Conservation (phyloP, 2,888 invertebrate species). For the Chrysolina haemoptera region DNA sequence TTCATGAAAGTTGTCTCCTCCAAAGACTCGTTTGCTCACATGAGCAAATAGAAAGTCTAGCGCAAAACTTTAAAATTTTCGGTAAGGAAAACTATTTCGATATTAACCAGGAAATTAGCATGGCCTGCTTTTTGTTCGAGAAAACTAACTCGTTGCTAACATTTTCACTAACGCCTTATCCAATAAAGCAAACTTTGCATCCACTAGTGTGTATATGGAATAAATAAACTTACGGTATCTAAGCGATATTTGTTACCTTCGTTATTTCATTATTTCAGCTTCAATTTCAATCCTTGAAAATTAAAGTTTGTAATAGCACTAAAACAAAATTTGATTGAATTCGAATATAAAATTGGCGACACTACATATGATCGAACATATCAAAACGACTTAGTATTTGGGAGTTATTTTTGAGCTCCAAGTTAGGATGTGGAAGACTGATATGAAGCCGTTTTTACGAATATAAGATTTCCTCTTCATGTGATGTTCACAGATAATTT, state of each 20-base stretch:
- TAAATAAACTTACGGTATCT: background rate
- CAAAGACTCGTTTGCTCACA: background rate
- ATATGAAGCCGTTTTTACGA: too few species aligned
- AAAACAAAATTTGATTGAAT: too few species aligned
- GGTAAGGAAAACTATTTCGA: background rate
- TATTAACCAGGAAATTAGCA: background rate
- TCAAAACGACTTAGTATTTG: too few species aligned
- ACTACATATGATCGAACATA: too few species aligned
- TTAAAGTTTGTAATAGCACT: too few species aligned
- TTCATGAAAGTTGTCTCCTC: background rate
- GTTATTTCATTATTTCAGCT: conserved; percentile 35
- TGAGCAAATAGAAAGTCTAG: background rate
- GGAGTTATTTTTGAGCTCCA: too few species aligned
- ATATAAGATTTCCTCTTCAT: too few species aligned
- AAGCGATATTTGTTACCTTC: conserved; percentile 25
- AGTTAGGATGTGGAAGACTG: too few species aligned
- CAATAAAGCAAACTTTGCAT: background rate
- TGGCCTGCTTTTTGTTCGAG: background rate
- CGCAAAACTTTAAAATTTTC: background rate
- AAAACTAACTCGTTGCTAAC: background rate
- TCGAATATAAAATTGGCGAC: too few species aligned
- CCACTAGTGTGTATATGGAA: background rate
- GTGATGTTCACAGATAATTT: too few species aligned
- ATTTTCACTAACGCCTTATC: background rate
- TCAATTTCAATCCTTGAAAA: too few species aligned